Evolutionary conservation across 2,113 vertebrate genomes (phyloP).

Genomic region (Oncorhynchus nerka): DNA sequence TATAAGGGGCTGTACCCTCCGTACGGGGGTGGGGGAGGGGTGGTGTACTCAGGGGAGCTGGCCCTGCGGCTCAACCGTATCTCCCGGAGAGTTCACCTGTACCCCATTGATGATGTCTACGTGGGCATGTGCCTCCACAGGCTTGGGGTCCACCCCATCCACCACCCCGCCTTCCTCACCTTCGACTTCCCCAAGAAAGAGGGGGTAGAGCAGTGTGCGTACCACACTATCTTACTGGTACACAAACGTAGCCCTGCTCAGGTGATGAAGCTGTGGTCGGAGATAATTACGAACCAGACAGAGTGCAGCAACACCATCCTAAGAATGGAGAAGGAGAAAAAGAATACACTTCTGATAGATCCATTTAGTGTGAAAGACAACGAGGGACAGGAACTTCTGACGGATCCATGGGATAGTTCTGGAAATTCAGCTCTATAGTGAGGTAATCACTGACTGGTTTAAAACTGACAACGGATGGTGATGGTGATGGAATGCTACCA

Average conservation of each 20-base stretch:
- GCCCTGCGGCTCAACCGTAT: slow-evolving; percentile 52
- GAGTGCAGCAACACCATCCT: slow-evolving; percentile 51
- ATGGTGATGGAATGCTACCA: no score
- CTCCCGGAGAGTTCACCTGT: slow-evolving; percentile 66
- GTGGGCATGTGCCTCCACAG: slow-evolving; percentile 75
- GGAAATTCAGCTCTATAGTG: no score
- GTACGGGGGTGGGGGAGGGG: slow-evolving; percentile 71
- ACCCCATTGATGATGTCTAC: slow-evolving; percentile 77
- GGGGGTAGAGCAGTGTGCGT: slow-evolving; percentile 41
- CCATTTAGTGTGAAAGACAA: no score
- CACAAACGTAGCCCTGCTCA: slow-evolving; percentile 66
- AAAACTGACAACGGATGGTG: no score
- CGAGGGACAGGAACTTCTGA: no score
- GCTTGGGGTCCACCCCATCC: slow-evolving; percentile 50
- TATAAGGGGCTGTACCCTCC: slow-evolving; percentile 69
- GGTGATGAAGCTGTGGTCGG: slow-evolving; percentile 54
- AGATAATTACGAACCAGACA: slow-evolving; percentile 20
- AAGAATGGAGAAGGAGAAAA: slow-evolving; percentile 1
- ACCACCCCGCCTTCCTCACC: slow-evolving; percentile 70
- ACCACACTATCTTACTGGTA: slow-evolving; percentile 67
- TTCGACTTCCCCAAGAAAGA: slow-evolving; percentile 60
- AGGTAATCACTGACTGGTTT: no score
- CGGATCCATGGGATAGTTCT: no score
- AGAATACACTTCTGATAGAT: background rate
- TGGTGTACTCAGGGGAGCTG: slow-evolving; percentile 71